Percentiles rank a stretch among this genome's conserved stretches.
These are phyloP conservation scores for Ispidina picta DNA, from an alignment of 2,797 vertebrate species.

Conservation along the genomic window DNA sequence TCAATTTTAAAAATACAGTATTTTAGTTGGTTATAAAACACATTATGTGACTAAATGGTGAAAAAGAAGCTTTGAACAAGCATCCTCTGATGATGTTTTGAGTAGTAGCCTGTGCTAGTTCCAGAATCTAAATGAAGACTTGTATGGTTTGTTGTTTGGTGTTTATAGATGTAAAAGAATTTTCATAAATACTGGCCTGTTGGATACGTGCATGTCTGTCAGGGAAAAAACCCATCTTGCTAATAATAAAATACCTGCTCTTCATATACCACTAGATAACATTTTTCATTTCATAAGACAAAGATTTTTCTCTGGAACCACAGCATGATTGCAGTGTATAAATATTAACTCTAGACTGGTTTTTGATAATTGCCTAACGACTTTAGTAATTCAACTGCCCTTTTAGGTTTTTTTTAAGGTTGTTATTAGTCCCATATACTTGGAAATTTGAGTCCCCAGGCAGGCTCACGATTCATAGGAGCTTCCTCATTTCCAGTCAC, in stretches of 20 bases:
- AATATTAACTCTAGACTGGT: too few species aligned
- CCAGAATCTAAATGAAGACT: neutral
- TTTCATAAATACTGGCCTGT: neutral
- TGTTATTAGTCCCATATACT: too few species aligned
- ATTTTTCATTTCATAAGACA: neutral
- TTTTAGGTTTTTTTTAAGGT: neutral
- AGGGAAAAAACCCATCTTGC: neutral
- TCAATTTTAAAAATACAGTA: neutral
- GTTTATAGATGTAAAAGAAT: neutral
- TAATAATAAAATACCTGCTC: neutral
- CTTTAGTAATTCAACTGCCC: neutral
- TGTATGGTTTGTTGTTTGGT: neutral
- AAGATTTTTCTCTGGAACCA: neutral
- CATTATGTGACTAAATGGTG: neutral
- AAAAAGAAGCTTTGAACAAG: neutral
- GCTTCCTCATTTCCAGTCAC: neutral
- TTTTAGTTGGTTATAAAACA: neutral
- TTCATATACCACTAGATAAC: neutral
- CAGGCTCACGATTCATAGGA: neutral
- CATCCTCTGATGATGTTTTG: neutral
- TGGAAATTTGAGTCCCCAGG: neutral
- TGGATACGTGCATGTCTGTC: neutral
- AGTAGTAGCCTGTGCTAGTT: neutral
- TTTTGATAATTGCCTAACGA: neutral
- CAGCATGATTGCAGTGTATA: accelerated